phyloP scores from a whole-genome alignment of 2,113 vertebrate species.

The Pollimyrus isidori region DNA sequence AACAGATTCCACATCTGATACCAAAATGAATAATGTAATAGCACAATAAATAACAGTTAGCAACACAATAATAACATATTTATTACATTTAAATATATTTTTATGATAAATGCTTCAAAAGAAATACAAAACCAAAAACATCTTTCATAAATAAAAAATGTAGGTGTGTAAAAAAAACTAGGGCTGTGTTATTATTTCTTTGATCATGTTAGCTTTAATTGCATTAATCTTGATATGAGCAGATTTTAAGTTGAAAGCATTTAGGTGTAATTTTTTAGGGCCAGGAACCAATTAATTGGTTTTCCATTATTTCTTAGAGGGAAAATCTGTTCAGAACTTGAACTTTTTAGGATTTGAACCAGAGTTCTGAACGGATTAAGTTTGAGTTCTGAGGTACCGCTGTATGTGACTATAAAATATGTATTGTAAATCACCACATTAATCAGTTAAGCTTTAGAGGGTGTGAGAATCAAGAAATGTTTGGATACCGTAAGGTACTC shows the following conservation, averaged over 20 bases:
- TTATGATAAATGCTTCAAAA: neutral
- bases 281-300: too few relatives aligned
- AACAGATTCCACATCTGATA: neutral
- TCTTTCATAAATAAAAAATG: neutral
- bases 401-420: neutral
- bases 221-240: neutral
- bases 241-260: neutral
- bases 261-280: too few relatives aligned
- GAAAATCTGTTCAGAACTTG: too few relatives aligned
- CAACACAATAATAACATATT: neutral
- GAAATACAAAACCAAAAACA: neutral
- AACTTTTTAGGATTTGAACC: too few relatives aligned
- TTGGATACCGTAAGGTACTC: neutral
- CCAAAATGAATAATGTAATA: neutral
- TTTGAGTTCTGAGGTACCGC: too few relatives aligned
- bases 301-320: too few relatives aligned
- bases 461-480: neutral
- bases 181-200: neutral
- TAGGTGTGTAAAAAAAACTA: neutral
- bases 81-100: neutral
- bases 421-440: neutral
- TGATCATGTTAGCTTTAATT: neutral
- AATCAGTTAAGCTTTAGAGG: neutral
- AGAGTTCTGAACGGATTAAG: too few relatives aligned
- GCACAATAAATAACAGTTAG: neutral